Evolutionary conservation across 2,797 vertebrate species (phyloP), one percentile per base, ranked within the genome.

Genomic region (Myotis daubentonii): DNA sequence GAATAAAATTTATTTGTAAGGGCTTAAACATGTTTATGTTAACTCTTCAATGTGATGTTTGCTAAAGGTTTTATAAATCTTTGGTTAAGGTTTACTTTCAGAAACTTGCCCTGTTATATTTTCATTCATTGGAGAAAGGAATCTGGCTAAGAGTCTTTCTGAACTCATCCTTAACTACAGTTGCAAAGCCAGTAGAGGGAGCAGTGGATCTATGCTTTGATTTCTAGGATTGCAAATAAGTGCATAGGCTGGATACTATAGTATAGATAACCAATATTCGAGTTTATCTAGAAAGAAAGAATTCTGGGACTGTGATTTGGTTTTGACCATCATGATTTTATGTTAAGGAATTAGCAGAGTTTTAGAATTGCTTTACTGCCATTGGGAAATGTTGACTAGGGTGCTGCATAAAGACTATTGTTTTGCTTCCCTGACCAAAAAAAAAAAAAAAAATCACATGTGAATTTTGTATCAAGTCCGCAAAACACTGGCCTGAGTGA

Each of bases 111-210:
- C 53, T 13, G 62, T 94, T 47, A 72, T 30, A 5, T 87, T 87
- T 70, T 95, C 33, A 76, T 0, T 60, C 81, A 2, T 28, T 84
- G 91, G 66, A 95, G 74, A 72, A 83, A 92, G 41, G 65, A 89
- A 51, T 74, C 25, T 83, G 16, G 36, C 0, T 0, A 0, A 2
- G 11, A 30, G 87, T n/a, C 72, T 10, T 38, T 36, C 36, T 60
- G 72, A 33, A 38, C 5, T n/a, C 36, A 13, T 20, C 20, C 66
- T 23, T n/a, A 60, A 8, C 23, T 20, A 16, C 8, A 76, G 36
- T 13, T 41, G 8, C 33, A 38, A 6, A 89, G 68, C 97, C 98
- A 96, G 96, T 49, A 97, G 98, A 96, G 98, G 98, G 97, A 97
- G 97, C 94, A 95, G 81, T 53, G 90, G 41, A 23, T 4, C 6